A percentile compares a stretch with the other conserved stretches of the same genome.
These are phyloP conservation scores for Pherbina coryleti DNA, from an alignment of 2,888 invertebrate species.

Conservation along the genomic window DNA sequence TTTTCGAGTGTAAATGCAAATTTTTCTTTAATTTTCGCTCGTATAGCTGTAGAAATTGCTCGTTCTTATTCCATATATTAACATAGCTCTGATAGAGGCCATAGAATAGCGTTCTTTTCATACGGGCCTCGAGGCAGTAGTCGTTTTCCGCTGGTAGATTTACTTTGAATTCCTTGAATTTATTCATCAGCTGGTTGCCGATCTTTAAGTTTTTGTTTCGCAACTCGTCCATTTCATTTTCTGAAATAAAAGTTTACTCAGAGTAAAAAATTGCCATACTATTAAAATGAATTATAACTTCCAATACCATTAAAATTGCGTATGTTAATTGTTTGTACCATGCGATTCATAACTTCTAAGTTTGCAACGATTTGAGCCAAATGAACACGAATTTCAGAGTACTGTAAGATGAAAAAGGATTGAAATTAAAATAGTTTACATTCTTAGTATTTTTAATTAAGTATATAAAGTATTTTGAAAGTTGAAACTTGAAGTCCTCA, in stretches of 20 bases:
- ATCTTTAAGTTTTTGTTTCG: constrained; percentile 65
- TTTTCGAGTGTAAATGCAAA: constrained; percentile 67
- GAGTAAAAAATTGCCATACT: background rate
- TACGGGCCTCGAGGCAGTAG: constrained; percentile 66
- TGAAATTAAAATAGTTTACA: no score
- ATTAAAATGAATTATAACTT: background rate
- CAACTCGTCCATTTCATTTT: constrained; percentile 67
- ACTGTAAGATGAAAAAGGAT: constrained; percentile 53
- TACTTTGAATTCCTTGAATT: constrained; percentile 65
- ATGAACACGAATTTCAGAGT: constrained; percentile 64
- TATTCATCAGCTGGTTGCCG: constrained; percentile 64
- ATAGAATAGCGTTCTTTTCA: constrained; percentile 67
- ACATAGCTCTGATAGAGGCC: constrained; percentile 67
- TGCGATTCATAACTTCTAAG: constrained; percentile 66
- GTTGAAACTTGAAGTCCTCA: background rate
- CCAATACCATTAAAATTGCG: constrained; percentile 64
- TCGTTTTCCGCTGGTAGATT: constrained; percentile 65
- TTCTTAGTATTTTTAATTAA: background rate
- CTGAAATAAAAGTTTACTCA: constrained; percentile 45
- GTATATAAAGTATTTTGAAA: background rate
- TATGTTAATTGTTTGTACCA: constrained; percentile 65
- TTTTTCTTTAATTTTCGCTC: constrained; percentile 68
- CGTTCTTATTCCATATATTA: constrained; percentile 67
- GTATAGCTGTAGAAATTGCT: constrained; percentile 65
- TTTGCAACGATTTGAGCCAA: constrained; percentile 63